phyloP scores from a whole-genome alignment of 2,888 invertebrate genomes.

The Siphonodentalium dalli region DNA sequence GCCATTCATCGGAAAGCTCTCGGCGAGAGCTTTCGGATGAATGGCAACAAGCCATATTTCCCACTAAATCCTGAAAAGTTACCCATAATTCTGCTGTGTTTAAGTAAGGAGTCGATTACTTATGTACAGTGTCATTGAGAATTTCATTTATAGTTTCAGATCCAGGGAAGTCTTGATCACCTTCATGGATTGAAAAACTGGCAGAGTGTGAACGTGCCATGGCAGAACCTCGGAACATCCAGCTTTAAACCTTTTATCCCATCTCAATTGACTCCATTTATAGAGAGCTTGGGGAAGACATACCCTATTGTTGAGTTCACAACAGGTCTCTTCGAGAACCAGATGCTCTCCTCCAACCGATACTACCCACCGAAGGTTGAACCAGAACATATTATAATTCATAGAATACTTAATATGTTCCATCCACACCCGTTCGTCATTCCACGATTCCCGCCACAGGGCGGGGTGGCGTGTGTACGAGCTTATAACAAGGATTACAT shows the following conservation, averaged over 20 bases:
- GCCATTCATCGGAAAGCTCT: no score
- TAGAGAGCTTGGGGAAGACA: constrained; percentile 16
- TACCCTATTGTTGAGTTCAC: constrained; percentile 24
- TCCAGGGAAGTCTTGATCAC: constrained; percentile 25
- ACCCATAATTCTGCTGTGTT: no score
- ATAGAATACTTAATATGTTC: constrained; percentile 55
- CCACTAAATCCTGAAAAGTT: no score
- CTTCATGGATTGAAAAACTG: constrained; percentile 48
- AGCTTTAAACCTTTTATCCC: constrained; percentile 54
- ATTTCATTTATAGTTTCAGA: no score
- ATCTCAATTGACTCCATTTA: constrained; percentile 8
- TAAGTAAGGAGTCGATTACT: no score
- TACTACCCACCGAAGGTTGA: constrained; percentile 49
- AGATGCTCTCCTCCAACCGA: constrained; percentile 44
- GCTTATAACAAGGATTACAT: constrained; percentile 52
- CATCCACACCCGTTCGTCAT: constrained; percentile 61
- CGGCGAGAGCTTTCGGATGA: no score
- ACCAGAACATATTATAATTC: constrained; percentile 41
- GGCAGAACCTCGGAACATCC: constrained; percentile 45
- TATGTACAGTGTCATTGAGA: no score
- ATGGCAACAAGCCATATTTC: no score
- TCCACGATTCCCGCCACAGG: constrained; percentile 57
- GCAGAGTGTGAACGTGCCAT: constrained; percentile 33
- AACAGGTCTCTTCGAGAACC: constrained; percentile 8
- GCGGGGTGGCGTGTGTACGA: constrained; percentile 49